Conservation (phyloP, 37 sponge, comb jelly and placozoan genomes). For the Geodia barretti region DNA sequence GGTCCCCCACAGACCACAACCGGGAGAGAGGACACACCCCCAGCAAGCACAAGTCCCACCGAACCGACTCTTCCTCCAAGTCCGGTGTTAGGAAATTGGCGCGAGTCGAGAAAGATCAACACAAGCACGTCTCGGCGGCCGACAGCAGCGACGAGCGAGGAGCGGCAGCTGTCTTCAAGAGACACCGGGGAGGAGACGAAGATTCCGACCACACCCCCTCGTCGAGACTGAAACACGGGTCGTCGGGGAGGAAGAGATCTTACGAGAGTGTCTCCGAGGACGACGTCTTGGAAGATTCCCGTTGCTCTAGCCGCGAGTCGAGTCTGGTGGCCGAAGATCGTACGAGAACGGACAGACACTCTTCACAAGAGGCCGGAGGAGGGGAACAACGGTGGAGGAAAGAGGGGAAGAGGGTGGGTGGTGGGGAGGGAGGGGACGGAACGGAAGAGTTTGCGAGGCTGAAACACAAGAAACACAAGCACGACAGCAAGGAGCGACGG, state of each 20-base stretch:
- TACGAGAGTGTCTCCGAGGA: conserved; percentile 47
- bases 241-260: neutral
- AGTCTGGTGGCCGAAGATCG: neutral
- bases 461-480: neutral
- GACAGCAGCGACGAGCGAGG: too few species aligned
- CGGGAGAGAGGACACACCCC: too few species aligned
- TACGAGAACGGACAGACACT: too few species aligned
- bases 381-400: neutral
- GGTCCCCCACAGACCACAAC: too few species aligned
- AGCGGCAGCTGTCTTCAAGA: neutral
- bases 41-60: too few species aligned
- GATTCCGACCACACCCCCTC: neutral
- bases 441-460: neutral
- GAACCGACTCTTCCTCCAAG: too few species aligned
- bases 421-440: too few species aligned
- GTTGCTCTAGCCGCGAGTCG: neutral
- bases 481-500: neutral
- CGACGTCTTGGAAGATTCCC: neutral
- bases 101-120: too few species aligned
- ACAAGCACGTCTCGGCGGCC: too few species aligned
- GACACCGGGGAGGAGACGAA: neutral
- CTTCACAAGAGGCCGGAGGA: neutral
- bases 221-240: neutral
- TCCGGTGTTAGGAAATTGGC: too few species aligned
- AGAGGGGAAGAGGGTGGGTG: too few species aligned